Percentiles rank a stretch among this genome's conserved stretches.
These are phyloP conservation scores for Sinocyclocheilus anshuiensis DNA, from an alignment of 2,113 vertebrate genomes.

Conservation along the genomic window DNA sequence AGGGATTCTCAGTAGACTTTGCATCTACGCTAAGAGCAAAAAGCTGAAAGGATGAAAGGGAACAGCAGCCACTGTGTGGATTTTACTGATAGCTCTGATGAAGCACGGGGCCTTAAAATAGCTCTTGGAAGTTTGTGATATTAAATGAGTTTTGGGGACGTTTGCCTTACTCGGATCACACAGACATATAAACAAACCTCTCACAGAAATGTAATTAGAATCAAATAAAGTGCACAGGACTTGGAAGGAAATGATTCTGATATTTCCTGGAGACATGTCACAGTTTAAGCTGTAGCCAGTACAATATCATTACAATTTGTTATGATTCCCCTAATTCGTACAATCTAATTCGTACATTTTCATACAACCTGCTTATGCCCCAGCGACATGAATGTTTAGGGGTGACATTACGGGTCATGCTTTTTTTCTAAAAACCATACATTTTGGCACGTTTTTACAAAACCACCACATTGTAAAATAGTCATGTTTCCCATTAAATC, in stretches of 20 bases:
- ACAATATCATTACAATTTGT: no score
- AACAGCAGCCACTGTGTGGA: conserved; percentile 23
- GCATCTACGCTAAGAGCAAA: conserved; percentile 19
- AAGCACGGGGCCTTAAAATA: conserved; percentile 6
- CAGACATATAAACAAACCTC: conserved; percentile 1
- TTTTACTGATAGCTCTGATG: conserved; percentile 36
- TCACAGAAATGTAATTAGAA: background rate
- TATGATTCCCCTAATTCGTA: background rate
- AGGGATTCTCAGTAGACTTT: conserved; percentile 37
- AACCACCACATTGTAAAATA: no score
- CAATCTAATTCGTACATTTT: background rate
- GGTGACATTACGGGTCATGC: background rate
- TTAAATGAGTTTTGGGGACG: conserved; percentile 29
- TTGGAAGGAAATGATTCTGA: background rate
- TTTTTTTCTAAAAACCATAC: background rate
- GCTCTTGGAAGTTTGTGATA: conserved; percentile 20
- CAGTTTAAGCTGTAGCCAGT: background rate
- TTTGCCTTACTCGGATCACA: conserved; percentile 4
- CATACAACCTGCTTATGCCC: background rate
- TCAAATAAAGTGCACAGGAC: background rate
- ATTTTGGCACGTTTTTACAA: no score
- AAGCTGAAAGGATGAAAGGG: conserved; percentile 27
- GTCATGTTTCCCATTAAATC: no score
- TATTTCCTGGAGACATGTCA: background rate
- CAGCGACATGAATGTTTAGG: background rate